Base-by-base conservation (phyloP, 2,888 invertebrate species). In the Sylvicola cinctus region DNA sequence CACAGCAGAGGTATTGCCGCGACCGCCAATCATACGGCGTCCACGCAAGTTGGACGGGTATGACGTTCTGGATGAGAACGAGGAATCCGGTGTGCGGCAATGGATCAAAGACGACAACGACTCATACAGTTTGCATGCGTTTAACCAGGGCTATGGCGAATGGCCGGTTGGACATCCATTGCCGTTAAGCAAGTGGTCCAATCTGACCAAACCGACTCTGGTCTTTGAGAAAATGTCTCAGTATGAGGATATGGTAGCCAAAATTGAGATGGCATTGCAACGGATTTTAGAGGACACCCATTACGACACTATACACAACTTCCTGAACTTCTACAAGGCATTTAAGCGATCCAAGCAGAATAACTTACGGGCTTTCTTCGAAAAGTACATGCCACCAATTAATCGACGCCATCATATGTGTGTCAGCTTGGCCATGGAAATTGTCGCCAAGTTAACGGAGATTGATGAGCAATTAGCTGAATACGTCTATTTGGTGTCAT, bases 281-380 rank as follows among this genome's bases (percentile, higher is more conserved):
- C 71, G 70, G 37, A 68, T 85, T 51, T 66, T 90, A 50, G 75
- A 76, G 50, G 73, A 76, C 47, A 79, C 85, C 52, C 78, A 83
- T 60, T 90, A 90, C 58, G 83, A 90, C 61, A 87, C 85, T 34
- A 71, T 87, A 42, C 77, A 77, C 57, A 84, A 87, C 59, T 80
- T 87, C 58, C 61, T 84, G 46, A 60, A 64, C 43, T 63, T 74
- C 45, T 67, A 62, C 55, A 74, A 77, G 43, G 60, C 64, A 39
- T 74, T 66, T 57, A 69, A 70, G 47, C 61, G 63, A 40, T 68
- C 69, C 33, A 61, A 65, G 33, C 71, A 73, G 48, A 67, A 66
- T 36, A 66, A 66, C 42, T 59, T 85, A 44, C 67, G 67, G 44
- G 68, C 74, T 42, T 77, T 79, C 51, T 85, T 76, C 57, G 69